Conservation (phyloP, 2,797 vertebrate genomes). For the Sphenopsis melanotis region DNA sequence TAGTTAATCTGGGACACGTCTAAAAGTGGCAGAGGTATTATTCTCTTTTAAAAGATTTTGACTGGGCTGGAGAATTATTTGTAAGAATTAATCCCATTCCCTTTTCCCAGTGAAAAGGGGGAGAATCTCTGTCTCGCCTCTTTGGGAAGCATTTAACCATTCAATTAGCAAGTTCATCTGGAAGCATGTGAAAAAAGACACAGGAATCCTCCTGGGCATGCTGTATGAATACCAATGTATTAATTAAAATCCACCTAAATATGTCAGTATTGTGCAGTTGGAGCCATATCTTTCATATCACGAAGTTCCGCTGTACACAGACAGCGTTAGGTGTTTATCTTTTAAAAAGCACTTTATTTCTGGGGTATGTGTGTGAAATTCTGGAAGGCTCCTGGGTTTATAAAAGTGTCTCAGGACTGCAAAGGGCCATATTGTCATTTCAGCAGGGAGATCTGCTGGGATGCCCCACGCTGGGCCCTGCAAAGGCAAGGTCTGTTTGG, state of each 20-base stretch:
- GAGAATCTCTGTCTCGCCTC: neutral
- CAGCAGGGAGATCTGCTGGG: neutral
- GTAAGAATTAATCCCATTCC: neutral
- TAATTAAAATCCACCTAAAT: conserved; percentile 41
- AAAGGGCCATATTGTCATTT: neutral
- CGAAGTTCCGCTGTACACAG: neutral
- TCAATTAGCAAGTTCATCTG: conserved; percentile 25
- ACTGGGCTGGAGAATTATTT: neutral
- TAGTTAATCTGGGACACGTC: neutral
- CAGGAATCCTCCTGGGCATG: neutral
- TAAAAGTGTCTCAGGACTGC: neutral
- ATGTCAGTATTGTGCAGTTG: neutral
- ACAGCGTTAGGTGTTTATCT: neutral
- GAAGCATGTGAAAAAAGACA: conserved; percentile 1
- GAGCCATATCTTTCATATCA: neutral
- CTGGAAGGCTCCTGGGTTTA: neutral
- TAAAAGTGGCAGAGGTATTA: neutral
- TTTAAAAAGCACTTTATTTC: neutral
- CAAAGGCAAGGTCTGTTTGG: neutral
- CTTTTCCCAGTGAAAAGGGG: neutral
- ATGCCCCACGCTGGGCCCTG: neutral
- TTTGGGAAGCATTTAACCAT: conserved; percentile 25
- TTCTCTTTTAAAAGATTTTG: neutral
- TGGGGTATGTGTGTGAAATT: neutral
- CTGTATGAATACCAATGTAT: neutral